Conservation (phyloP, 2,113 vertebrate species). For the Phalacrocorax aristotelis region DNA sequence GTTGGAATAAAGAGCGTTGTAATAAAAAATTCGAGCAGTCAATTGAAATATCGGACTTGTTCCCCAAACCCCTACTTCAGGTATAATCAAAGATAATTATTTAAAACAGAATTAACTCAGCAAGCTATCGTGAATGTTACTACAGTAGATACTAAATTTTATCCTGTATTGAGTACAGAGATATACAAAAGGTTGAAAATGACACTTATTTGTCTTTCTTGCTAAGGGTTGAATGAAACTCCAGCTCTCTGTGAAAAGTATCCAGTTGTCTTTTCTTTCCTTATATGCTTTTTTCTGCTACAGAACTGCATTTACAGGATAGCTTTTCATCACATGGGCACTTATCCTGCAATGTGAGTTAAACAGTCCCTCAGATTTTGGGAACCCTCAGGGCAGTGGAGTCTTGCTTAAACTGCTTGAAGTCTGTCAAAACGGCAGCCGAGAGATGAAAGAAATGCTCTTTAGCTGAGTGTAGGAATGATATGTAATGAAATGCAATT, state of each 20-base stretch:
- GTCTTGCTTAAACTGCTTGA: neutral
- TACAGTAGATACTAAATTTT: neutral
- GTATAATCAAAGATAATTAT: neutral
- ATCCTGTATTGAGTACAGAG: neutral
- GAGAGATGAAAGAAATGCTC: neutral
- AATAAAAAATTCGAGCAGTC: neutral
- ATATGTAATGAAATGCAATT: neutral
- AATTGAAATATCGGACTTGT: neutral
- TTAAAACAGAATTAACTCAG: neutral
- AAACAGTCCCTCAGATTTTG: neutral
- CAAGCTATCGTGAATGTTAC: neutral
- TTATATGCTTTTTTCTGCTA: neutral
- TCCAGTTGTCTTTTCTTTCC: neutral
- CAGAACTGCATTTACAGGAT: neutral
- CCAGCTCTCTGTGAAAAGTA: neutral
- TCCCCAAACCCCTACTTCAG: neutral
- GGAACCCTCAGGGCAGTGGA: neutral
- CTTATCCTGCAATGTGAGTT: neutral
- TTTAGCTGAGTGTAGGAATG: neutral
- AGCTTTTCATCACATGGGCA: neutral
- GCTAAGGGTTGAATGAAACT: neutral
- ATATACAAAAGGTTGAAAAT: neutral
- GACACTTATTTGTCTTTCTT: neutral
- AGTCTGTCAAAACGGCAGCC: neutral
- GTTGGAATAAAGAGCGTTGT: neutral